Base-by-base conservation (phyloP, 2,113 vertebrate genomes). In the Pseudolaguvia tuberculata region DNA sequence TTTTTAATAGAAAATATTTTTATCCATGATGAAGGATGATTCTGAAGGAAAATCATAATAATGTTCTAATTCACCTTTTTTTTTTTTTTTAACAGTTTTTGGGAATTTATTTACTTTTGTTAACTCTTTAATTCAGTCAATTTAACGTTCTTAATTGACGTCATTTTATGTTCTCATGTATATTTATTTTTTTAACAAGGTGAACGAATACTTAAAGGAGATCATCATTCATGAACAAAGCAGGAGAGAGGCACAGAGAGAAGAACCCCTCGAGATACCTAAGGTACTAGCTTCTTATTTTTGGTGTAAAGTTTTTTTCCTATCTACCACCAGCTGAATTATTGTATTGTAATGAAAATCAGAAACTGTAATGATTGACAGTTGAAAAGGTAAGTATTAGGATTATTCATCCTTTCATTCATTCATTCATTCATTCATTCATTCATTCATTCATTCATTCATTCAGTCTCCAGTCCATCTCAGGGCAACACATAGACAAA, bases 181-280 rank as follows among this genome's bases (percentile, higher is more conserved):
- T 27, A 53, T 17, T 72, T 14, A 35, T 73, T 20, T 73, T 20
- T 66, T 17, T n/a, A 35, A 31, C 52, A 29, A 99, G 97, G 92
- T 98, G 51, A 99, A 96, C 59, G 95, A 97, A 77, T 94, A 95
- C 81, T 89, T 98, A 83, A 99, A 96, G 86, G 94, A 96, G 73
- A 89, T 94, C 63, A 86, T 95, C 86, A 89, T 92, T 70, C 94
- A 95, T 72, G 95, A 97, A 56, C 94, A 96, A 81, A 96, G 92
- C 80, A 79, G 91, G 72, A 97, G 90, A 80, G 94, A 94, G 59
- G 88, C 88, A 15, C 92, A 92, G 74, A 78, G 83, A 31, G 29
- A 86, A 9, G 97, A 99, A 76, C 83, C 92, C 75, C 85, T 92
- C 59, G 93, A 90, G 81, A 92, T 91, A 85, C 94, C 95, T 72